phyloP scores from a whole-genome alignment of 2,888 invertebrate genomes.

The Helicoverpa assulta region DNA sequence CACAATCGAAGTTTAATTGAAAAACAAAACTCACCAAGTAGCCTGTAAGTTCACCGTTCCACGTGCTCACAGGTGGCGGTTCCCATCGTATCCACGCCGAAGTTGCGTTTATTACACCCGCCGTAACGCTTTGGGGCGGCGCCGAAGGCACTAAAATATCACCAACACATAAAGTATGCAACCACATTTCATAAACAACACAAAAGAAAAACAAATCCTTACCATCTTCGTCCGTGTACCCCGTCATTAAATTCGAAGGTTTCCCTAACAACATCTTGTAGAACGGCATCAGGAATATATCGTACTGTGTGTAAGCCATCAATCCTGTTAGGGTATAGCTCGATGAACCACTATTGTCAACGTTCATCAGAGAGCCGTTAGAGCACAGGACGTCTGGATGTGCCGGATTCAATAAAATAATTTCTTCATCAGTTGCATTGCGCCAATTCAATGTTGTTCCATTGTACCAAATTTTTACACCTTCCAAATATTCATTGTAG shows the following conservation, averaged over 20 bases:
- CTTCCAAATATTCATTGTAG: constrained; percentile 91
- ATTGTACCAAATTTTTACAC: constrained; percentile 92
- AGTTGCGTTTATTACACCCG: constrained; percentile 95
- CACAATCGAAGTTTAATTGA: constrained; percentile 63
- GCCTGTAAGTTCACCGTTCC: constrained; percentile 95
- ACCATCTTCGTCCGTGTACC: constrained; percentile 96
- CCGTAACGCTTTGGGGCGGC: constrained; percentile 94
- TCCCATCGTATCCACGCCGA: constrained; percentile 95
- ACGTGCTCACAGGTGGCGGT: constrained; percentile 93
- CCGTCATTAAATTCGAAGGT: constrained; percentile 97
- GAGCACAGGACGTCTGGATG: constrained; percentile 78
- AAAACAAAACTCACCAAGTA: constrained; percentile 93
- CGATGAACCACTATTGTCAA: constrained; percentile 92
- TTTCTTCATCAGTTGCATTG: constrained; percentile 80
- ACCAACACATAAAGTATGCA: constrained; percentile 57
- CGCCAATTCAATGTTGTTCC: constrained; percentile 87
- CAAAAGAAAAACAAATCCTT: constrained; percentile 60
- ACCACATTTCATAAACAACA: constrained; percentile 55
- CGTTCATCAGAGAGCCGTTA: constrained; percentile 92
- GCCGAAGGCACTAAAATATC: constrained; percentile 93
- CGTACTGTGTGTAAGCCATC: constrained; percentile 96
- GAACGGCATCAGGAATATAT: constrained; percentile 97
- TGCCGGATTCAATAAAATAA: constrained; percentile 73
- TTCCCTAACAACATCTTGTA: constrained; percentile 96
- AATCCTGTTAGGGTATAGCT: constrained; percentile 94